Evolutionary conservation across 2,888 invertebrate species (phyloP).

Genomic region (Tethea ocularis): DNA sequence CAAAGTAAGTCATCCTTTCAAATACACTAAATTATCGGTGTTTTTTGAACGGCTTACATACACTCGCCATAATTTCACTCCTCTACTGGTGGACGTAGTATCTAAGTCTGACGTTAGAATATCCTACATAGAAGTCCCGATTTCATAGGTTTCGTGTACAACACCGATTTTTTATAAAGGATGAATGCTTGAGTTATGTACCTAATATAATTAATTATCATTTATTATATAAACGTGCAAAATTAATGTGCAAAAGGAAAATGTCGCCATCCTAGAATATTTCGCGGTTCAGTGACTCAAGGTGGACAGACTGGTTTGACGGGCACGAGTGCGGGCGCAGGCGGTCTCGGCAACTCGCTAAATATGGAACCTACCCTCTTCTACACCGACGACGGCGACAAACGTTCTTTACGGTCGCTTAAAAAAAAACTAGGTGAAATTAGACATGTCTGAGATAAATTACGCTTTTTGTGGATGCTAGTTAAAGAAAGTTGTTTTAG

Average conservation of each 20-base stretch:
- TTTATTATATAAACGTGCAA: not conserved
- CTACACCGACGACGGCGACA: constrained; percentile 16
- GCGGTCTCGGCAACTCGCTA: constrained; percentile 33
- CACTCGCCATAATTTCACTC: too few species aligned
- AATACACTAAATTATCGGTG: too few species aligned
- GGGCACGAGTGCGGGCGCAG: too few species aligned
- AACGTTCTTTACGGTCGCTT: constrained; percentile 8
- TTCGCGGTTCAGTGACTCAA: constrained; percentile 48
- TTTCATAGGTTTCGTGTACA: too few species aligned
- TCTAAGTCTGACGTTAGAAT: too few species aligned
- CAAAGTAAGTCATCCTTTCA: too few species aligned
- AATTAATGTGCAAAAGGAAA: not conserved
- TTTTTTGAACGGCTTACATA: too few species aligned
- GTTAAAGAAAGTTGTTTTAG: constrained; percentile 1
- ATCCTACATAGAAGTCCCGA: too few species aligned
- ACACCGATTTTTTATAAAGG: too few species aligned
- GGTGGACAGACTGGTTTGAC: constrained; percentile 38
- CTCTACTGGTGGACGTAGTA: too few species aligned
- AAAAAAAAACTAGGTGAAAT: constrained; percentile 3
- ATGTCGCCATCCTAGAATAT: constrained; percentile 15
- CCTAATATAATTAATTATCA: too few species aligned
- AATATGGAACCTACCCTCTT: constrained; percentile 28
- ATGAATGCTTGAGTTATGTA: too few species aligned
- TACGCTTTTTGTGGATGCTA: not conserved
- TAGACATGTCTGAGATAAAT: not conserved